Conservation (phyloP, 2,797 vertebrate genomes). For the Sebastolobus alascanus region DNA sequence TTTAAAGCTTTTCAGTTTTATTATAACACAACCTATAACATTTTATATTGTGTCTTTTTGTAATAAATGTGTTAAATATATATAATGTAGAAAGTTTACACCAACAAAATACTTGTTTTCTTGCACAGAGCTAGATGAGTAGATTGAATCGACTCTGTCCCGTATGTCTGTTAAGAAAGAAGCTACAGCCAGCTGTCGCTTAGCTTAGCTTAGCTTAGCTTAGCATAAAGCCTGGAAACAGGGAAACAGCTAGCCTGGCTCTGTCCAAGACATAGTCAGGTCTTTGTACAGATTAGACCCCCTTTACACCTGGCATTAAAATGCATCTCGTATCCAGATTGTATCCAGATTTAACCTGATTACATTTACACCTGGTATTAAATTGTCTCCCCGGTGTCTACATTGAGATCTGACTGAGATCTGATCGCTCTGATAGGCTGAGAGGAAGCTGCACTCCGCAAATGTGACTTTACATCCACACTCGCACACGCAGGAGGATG, state of each 20-base stretch:
- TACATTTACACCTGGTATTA: too few species aligned
- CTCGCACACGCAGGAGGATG: too few species aligned
- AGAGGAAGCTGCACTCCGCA: too few species aligned
- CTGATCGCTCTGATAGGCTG: too few species aligned
- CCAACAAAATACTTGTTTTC: too few species aligned
- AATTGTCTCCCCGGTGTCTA: too few species aligned
- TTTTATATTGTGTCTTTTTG: not conserved
- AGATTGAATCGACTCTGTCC: not conserved
- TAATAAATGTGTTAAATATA: not conserved
- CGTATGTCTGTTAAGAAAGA: not conserved
- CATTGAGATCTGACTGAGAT: too few species aligned
- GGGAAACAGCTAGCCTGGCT: not conserved
- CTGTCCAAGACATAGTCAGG: not conserved
- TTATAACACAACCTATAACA: not conserved
- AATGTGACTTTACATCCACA: too few species aligned
- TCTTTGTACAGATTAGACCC: not conserved
- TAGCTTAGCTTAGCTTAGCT: conserved; percentile 24
- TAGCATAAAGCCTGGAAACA: not conserved
- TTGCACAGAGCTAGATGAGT: not conserved
- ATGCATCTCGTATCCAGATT: too few species aligned
- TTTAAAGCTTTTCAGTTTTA: not conserved
- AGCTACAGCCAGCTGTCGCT: not conserved
- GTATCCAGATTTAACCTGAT: too few species aligned
- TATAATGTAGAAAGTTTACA: not conserved
- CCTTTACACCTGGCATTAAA: too few species aligned